These are phyloP conservation scores for Sweltsa coloradensis DNA, from an alignment of 1,140 invertebrate genomes.

Conservation along the genomic window DNA sequence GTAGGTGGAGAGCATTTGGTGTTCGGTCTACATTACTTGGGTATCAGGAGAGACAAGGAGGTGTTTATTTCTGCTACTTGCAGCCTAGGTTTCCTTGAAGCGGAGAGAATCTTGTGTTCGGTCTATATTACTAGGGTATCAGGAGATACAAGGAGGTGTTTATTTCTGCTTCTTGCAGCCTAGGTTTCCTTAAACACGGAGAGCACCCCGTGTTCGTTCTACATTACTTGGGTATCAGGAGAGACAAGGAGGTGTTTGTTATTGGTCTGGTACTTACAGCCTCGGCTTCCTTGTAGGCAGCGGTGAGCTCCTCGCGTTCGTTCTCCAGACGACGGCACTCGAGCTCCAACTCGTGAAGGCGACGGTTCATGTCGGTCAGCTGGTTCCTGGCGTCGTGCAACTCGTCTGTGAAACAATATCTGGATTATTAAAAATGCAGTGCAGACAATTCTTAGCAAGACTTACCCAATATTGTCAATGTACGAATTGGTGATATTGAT, in stretches of 20 bases:
- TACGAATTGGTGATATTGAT: not conserved
- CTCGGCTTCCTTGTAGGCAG: constrained; percentile 93
- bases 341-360: constrained; percentile 88
- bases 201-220: not conserved
- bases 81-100: too few relatives aligned
- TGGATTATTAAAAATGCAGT: not conserved
- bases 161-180: not conserved
- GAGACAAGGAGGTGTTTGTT: not conserved
- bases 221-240: not conserved
- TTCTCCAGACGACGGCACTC: constrained; percentile 93
- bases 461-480: too few relatives aligned
- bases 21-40: too few relatives aligned
- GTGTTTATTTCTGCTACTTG: too few relatives aligned
- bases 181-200: not conserved
- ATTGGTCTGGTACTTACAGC: constrained; percentile 51
- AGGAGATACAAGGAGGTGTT: not conserved
- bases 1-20: not conserved
- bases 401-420: constrained; percentile 54
- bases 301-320: constrained; percentile 90
- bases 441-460: not conserved
- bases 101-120: too few relatives aligned
- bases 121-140: too few relatives aligned
- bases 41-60: too few relatives aligned
- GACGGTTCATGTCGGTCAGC: constrained; percentile 80
- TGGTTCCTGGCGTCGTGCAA: constrained; percentile 81